A percentile compares a stretch with the other conserved stretches of the same genome.
These are phyloP conservation scores for Pimpla rufipes DNA, from an alignment of 2,888 invertebrate genomes.

Conservation along the genomic window DNA sequence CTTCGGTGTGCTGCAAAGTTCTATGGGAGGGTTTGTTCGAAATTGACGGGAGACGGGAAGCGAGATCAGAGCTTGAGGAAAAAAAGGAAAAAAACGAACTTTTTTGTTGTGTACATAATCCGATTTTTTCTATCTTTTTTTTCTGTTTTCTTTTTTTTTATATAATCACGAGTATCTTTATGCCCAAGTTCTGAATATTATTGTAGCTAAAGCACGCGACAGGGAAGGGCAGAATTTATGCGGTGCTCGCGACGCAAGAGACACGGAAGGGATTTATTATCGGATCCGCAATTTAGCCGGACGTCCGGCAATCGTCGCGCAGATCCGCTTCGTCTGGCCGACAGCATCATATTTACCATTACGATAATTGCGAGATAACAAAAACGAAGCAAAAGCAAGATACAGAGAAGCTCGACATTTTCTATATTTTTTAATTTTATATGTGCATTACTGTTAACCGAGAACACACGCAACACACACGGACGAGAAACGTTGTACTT, in stretches of 20 bases:
- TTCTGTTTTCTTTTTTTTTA: neutral
- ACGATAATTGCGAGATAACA: constrained; percentile 67
- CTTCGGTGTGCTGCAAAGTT: constrained; percentile 74
- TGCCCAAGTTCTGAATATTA: constrained; percentile 17
- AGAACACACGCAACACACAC: constrained; percentile 23
- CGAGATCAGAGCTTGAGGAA: constrained; percentile 50
- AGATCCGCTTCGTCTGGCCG: constrained; percentile 7
- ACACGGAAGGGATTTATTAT: neutral
- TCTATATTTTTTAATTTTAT: constrained; percentile 84
- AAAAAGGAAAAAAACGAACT: constrained; percentile 40
- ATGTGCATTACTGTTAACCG: constrained; percentile 81
- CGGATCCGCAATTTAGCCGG: constrained; percentile 15
- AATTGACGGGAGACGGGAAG: constrained; percentile 65
- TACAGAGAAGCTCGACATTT: constrained; percentile 75
- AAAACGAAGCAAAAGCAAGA: neutral
- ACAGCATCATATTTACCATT: constrained; percentile 53
- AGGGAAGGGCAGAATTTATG: constrained; percentile 4
- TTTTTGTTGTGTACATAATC: constrained; percentile 83
- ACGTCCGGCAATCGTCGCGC: constrained; percentile 18
- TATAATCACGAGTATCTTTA: constrained; percentile 12
- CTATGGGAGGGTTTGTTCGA: constrained; percentile 58
- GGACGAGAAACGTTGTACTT: constrained; percentile 78
- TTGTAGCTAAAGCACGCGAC: neutral
- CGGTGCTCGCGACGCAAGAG: constrained; percentile 29
- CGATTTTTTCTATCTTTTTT: constrained; percentile 48